Percentiles rank a stretch among this genome's conserved stretches.
Conservation (phyloP, 2,797 vertebrate genomes). For the Girardinus metallicus region DNA sequence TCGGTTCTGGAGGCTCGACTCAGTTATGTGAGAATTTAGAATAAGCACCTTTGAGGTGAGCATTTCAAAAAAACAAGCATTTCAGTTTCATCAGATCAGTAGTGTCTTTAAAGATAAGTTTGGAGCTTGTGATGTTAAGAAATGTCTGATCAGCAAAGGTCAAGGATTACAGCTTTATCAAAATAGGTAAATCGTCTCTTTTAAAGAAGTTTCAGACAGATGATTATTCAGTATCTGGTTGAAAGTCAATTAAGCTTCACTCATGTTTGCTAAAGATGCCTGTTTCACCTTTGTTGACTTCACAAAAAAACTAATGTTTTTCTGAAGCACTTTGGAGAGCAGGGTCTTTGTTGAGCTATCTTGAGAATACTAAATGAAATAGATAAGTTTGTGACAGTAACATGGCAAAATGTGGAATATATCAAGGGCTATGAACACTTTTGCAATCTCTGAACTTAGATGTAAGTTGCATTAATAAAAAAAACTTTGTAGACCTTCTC, state of each 20-base stretch:
- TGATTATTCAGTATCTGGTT: constrained; percentile 48
- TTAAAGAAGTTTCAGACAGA: constrained; percentile 58
- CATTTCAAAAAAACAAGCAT: constrained; percentile 67
- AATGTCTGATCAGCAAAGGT: constrained; percentile 66
- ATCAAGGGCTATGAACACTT: background rate
- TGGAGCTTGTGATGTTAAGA: constrained; percentile 57
- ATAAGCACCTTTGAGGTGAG: constrained; percentile 72
- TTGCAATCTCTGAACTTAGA: background rate
- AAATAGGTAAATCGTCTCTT: constrained; percentile 47
- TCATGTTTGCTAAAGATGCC: constrained; percentile 64
- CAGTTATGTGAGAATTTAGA: constrained; percentile 72
- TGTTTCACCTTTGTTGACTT: constrained; percentile 65
- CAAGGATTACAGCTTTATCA: constrained; percentile 44
- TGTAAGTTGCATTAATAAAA: constrained; percentile 34
- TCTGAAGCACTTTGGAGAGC: constrained; percentile 61
- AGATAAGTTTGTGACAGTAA: background rate
- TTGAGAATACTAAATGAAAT: background rate
- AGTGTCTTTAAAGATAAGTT: constrained; percentile 66
- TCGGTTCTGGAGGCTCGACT: constrained; percentile 74
- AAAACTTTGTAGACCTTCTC: constrained; percentile 43
- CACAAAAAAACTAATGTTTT: constrained; percentile 69
- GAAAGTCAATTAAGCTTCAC: constrained; percentile 62
- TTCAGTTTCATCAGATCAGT: constrained; percentile 60
- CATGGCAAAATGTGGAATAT: background rate
- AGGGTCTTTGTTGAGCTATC: constrained; percentile 43